These are phyloP conservation scores for Prionailurus bengalensis DNA, from an alignment of 2,113 vertebrate genomes.

Conservation along the genomic window DNA sequence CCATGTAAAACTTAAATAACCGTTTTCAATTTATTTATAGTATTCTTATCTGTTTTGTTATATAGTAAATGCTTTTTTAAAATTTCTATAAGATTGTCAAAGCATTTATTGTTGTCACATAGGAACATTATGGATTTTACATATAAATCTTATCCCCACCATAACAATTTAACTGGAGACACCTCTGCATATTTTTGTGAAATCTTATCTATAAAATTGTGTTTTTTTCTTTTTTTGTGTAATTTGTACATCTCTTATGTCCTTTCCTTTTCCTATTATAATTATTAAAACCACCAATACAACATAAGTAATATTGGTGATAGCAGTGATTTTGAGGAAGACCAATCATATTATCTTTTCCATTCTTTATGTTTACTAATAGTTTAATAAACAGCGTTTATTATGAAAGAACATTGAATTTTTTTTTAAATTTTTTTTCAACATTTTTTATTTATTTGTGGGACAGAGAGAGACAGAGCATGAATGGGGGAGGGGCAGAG, in stretches of 20 bases:
- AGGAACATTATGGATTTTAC: not conserved
- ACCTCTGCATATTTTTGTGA: not conserved
- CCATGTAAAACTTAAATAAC: constrained; percentile 9
- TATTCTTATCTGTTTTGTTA: not conserved
- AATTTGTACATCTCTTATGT: not conserved
- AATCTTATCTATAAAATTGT: not conserved
- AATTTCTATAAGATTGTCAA: not conserved
- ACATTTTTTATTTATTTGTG: no score
- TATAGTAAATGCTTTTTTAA: not conserved
- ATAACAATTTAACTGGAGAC: not conserved
- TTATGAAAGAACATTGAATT: not conserved
- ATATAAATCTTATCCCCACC: not conserved
- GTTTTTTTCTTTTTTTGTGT: constrained; percentile 3
- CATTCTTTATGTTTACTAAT: not conserved
- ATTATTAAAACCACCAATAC: not conserved
- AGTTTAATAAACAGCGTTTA: not conserved
- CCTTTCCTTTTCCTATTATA: not conserved
- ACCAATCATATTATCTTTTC: not conserved
- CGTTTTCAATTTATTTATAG: not conserved
- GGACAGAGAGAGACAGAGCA: no score
- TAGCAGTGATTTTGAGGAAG: not conserved
- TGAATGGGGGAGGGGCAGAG: no score
- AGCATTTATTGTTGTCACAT: not conserved
- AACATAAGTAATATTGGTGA: not conserved
- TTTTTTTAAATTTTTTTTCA: not conserved